A percentile compares a stretch with the other conserved stretches of the same genome.
These are phyloP conservation scores for Anoplolepis gracilipes DNA, from an alignment of 1,140 invertebrate genomes.

Conservation along the genomic window DNA sequence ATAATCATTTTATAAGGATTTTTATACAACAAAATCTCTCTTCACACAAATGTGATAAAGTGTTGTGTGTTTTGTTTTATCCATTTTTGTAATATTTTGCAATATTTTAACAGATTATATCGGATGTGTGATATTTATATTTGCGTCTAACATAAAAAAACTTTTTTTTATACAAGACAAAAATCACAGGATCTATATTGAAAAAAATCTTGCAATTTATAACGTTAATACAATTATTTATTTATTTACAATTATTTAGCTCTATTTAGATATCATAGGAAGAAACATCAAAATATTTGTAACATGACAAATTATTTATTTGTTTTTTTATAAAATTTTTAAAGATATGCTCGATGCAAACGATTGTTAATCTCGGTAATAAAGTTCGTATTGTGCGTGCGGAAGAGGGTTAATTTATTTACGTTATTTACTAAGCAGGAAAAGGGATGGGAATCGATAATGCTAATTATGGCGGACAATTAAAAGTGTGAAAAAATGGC, in stretches of 20 bases:
- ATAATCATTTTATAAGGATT: no score
- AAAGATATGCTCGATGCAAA: not conserved
- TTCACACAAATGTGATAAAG: not conserved
- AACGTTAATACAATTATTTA: not conserved
- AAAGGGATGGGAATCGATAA: constrained; percentile 18
- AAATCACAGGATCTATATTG: not conserved
- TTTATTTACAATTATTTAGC: not conserved
- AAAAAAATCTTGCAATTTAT: not conserved
- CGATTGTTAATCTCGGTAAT: not conserved
- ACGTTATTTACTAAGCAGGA: constrained; percentile 8
- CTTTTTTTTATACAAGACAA: constrained; percentile 10
- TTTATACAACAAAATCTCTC: no score
- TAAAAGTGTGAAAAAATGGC: constrained; percentile 34
- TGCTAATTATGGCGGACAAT: constrained; percentile 24
- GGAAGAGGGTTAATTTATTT: not conserved
- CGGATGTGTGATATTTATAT: constrained; percentile 38
- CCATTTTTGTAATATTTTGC: not conserved
- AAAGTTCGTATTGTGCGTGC: not conserved
- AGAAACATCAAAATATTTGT: not conserved
- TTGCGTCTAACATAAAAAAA: not conserved
- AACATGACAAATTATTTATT: not conserved
- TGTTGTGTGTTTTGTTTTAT: not conserved
- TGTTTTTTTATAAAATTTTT: constrained; percentile 3
- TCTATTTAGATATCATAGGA: constrained; percentile 3
- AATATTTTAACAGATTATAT: not conserved